Conservation (phyloP, 2,888 invertebrate genomes). For the Caenorhabditis sinica region DNA sequence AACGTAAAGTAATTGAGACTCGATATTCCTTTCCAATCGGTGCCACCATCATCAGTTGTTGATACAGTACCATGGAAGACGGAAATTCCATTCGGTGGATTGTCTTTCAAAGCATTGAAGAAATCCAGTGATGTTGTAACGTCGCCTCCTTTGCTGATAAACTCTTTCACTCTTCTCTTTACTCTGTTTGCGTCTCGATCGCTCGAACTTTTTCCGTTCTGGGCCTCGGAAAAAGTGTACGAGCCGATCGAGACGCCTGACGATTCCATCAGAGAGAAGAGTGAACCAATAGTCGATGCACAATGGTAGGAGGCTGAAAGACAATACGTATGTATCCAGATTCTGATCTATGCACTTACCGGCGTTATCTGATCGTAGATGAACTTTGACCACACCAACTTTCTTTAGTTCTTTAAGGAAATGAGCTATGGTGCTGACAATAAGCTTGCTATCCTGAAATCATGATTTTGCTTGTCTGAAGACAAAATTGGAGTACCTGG, state of each 20-base stretch:
- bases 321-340: no score
- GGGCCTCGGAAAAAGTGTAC: no score
- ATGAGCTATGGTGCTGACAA: neutral
- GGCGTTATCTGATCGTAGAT: no score
- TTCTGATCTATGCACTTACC: neutral
- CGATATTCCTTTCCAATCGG: slow-evolving; percentile 10
- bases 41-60: neutral
- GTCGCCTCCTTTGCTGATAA: neutral
- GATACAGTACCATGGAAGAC: neutral
- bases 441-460: neutral
- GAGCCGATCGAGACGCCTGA: no score
- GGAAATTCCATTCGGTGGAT: no score
- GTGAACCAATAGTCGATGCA: no score
- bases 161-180: neutral
- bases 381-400: neutral
- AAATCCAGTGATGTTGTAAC: neutral
- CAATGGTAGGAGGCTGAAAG: slow-evolving; percentile 19
- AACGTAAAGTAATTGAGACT: neutral
- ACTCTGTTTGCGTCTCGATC: no score
- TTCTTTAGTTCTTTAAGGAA: neutral
- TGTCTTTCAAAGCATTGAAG: neutral
- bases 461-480: neutral
- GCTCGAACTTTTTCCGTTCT: no score
- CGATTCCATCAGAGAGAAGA: no score
- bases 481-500: neutral